Conservation (phyloP, 2,888 invertebrate species). For the Acrobasis suavella region DNA sequence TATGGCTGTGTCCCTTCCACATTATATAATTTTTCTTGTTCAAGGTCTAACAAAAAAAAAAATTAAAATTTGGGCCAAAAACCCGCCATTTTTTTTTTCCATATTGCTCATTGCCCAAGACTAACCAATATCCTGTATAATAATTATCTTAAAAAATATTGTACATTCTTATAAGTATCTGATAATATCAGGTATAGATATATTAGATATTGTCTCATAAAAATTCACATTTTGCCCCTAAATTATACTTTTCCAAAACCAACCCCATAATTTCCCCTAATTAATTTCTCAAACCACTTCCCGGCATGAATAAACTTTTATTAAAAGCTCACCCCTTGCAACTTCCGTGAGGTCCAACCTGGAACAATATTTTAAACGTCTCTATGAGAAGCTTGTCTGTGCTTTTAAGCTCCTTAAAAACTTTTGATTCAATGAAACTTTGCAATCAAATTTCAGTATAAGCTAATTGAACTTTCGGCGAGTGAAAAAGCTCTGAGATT, state of each 20-base stretch:
- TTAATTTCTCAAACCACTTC: slow-evolving; percentile 2
- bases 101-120: no score
- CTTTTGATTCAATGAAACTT: slow-evolving; percentile 57
- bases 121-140: no score
- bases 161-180: no score
- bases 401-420: slow-evolving; percentile 61
- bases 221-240: not conserved
- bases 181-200: no score
- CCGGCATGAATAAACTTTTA: slow-evolving; percentile 12
- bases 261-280: not conserved
- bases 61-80: no score
- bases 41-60: no score
- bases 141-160: no score
- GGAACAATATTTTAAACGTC: slow-evolving; percentile 21
- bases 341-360: slow-evolving; percentile 11
- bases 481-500: slow-evolving; percentile 52
- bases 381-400: slow-evolving; percentile 13
- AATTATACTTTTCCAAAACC: not conserved
- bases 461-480: slow-evolving; percentile 68
- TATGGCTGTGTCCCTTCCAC: no score
- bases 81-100: no score
- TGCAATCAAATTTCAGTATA: slow-evolving; percentile 70
- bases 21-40: no score
- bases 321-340: not conserved
- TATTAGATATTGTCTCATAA: no score